Evolutionary conservation across 2,888 invertebrate genomes (phyloP).

Genomic region (Sycophila texana): DNA sequence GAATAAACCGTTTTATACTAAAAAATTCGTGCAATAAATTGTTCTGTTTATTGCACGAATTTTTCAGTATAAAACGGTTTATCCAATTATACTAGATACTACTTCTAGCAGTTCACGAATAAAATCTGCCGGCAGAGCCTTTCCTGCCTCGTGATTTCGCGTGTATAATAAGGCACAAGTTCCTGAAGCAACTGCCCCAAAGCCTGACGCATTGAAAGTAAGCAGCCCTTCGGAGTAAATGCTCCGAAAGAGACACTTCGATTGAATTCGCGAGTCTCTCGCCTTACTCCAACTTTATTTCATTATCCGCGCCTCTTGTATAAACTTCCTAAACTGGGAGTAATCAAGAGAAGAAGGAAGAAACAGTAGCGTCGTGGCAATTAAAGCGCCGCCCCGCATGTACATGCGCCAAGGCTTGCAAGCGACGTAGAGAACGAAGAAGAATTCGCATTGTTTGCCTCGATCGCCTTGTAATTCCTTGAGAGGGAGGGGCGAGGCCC

Average conservation of each 20-base stretch:
- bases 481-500: not conserved
- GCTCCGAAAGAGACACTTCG: slow-evolving; percentile 6
- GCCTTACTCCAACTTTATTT: slow-evolving; percentile 20
- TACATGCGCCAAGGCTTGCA: too few species aligned
- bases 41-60: too few species aligned
- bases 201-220: slow-evolving; percentile 24
- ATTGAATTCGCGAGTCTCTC: slow-evolving; percentile 22
- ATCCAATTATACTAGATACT: too few species aligned
- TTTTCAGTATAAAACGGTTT: too few species aligned
- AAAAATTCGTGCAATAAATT: too few species aligned
- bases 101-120: too few species aligned
- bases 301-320: slow-evolving; percentile 18
- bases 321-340: slow-evolving; percentile 33
- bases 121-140: too few species aligned
- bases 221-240: not conserved
- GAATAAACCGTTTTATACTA: too few species aligned
- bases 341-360: not conserved
- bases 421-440: not conserved
- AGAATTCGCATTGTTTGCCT: slow-evolving; percentile 20
- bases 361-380: slow-evolving; percentile 19
- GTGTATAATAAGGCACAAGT: not conserved
- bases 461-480: slow-evolving; percentile 29
- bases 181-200: not conserved
- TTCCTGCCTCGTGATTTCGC: not conserved
- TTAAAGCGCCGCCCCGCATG: not conserved